Evolutionary conservation across 2,113 vertebrate genomes (phyloP), one percentile per base, ranked within the genome.

Genomic region (Perccottus glenii): DNA sequence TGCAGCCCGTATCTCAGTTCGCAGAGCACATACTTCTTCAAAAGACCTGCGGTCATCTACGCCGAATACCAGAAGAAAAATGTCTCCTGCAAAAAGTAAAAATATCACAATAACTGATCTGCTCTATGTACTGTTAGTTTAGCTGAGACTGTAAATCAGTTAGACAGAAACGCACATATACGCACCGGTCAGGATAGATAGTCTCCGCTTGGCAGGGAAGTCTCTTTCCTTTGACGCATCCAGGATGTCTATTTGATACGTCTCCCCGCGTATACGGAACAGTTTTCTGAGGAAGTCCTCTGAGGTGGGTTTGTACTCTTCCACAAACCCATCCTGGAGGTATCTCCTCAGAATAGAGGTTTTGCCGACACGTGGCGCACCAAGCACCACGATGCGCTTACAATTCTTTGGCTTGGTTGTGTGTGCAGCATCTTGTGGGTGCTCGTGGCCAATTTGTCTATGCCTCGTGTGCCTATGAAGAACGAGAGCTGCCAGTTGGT

Each of bases 241-340:
- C 51, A 94, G 86, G 53, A 94, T 80, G 65, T 94, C 93, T 4
- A 94, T 87, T 59, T 93, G 92, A 60, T 93, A 94, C 0, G 82
- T 89, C 10, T 93, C 89, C 7, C 92, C 91, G 6, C 91, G 89
- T 53, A 94, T 93, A 19, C 84, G 88, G 68, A 91, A 94, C 6
- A 94, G 57, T 68, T 93, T 94, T 10, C 92, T 77, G 19, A 90
- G 88, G 73, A 94, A 94, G 67, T 93, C 92, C 70, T 94, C 93
- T 0, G 88, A 77, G 0, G 93, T 93, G 11, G 92, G 92, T n/a
- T 82, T 86, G 82, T 94, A 94, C 11, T 81, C 85, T 15, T 93
- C 92, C 48, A 91, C 86, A 64, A 93, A 94, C 4, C 88, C 90
- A 63, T 93, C 92, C 55, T 84, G 75, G 9, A 93, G 85, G 56